Evolutionary conservation across 2,888 invertebrate species (phyloP), one percentile per base, ranked within the genome.

Genomic region (Silvanus unidentatus): DNA sequence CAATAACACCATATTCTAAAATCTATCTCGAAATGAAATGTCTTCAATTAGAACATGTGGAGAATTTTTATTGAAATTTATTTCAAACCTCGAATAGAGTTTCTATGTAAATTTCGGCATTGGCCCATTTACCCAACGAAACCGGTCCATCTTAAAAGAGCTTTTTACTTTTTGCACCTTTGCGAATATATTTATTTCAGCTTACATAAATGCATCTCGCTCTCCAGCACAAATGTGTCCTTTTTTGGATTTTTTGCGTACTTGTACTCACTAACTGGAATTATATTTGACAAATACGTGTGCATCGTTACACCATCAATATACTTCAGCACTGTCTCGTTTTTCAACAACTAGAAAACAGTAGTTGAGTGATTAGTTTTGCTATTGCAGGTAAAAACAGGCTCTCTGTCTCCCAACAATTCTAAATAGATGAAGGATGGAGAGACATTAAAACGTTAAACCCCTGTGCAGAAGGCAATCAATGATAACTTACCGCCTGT

Each of bases 291-390:
- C 40, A 75, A 75, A 65, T 93, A 93, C 82, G 88, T 92, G 68
- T 93, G 93, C 3, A 89, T 71, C 0, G 82, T 86, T 16, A 88
- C 74, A 1, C 89, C 92, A 55, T 82, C 78, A 0, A 88, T 69
- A 59, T 80, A 84, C 3, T 79, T 69, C 1, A 78, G 62, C 0
- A 80, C 77, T 49, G 72, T 71, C 0, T 64, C 44, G 42, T 63
- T 60, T 0, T 40, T 2, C 28, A 22, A 22, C 8, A 22, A 22
- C 22, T 22, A 22, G 22, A 22, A 22, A 22, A 3, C 3, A 3
- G 70, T 57, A 27, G 70, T 45, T 44, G 56, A 32, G 11, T 32
- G 4, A 32, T 8, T 32, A n/a, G n/a, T n/a, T n/a, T n/a, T n/a
- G n/a, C n/a, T n/a, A n/a, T n/a, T n/a, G n/a, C n/a, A n/a, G n/a